These are phyloP conservation scores for Morpho achilles DNA, from an alignment of 2,888 invertebrate species.

Conservation along the genomic window DNA sequence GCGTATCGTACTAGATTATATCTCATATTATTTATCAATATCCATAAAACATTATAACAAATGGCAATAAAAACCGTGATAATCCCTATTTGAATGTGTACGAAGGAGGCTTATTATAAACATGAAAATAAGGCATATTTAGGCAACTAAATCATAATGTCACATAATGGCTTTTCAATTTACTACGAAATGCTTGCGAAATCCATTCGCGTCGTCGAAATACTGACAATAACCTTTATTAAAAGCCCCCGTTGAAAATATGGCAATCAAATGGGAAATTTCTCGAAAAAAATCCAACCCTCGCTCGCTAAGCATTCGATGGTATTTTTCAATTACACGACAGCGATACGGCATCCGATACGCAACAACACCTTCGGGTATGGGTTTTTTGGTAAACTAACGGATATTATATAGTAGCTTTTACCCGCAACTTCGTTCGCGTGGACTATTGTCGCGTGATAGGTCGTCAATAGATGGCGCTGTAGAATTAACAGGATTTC, in stretches of 20 bases:
- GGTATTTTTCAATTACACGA: constrained; percentile 7
- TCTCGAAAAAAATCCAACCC: constrained; percentile 29
- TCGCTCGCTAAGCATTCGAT: constrained; percentile 28
- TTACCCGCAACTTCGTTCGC: too few relatives aligned
- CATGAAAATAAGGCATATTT: constrained; percentile 22
- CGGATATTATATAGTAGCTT: too few relatives aligned
- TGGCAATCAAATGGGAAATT: constrained; percentile 36
- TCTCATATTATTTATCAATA: too few relatives aligned
- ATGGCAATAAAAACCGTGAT: too few relatives aligned
- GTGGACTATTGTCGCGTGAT: too few relatives aligned
- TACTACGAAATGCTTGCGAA: constrained; percentile 27
- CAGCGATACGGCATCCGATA: constrained; percentile 1
- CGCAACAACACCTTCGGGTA: too few relatives aligned
- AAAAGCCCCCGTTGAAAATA: constrained; percentile 31
- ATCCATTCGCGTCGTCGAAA: constrained; percentile 27
- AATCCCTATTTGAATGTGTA: too few relatives aligned
- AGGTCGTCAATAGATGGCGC: too few relatives aligned
- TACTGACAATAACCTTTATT: constrained; percentile 34
- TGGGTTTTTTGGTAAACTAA: too few relatives aligned
- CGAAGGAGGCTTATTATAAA: not conserved
- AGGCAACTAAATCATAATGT: constrained; percentile 26
- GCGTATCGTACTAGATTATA: too few relatives aligned
- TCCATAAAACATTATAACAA: too few relatives aligned
- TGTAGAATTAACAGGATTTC: too few relatives aligned
- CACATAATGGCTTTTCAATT: constrained; percentile 29